A percentile compares a stretch with the other conserved stretches of the same genome.
Conservation (phyloP, 2,797 vertebrate species). For the Ateles fusciceps region DNA sequence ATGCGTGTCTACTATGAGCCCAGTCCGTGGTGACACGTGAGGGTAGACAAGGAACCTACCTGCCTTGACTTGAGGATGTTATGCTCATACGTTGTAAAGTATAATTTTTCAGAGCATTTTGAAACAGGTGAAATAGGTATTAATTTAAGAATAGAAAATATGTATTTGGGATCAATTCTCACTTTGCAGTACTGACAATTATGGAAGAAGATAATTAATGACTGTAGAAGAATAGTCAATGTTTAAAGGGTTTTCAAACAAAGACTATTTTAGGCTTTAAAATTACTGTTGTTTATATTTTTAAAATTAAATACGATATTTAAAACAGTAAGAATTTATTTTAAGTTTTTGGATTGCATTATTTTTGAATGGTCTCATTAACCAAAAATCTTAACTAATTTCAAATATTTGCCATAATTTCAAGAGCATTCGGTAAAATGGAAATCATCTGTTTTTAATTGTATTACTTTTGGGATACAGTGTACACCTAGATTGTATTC, state of each 20-base stretch:
- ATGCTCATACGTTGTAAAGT: background rate
- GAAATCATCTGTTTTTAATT: background rate
- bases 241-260: constrained; percentile 35
- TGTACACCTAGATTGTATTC: constrained; percentile 21
- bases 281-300: constrained; percentile 25
- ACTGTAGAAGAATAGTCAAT: constrained; percentile 56
- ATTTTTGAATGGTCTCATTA: constrained; percentile 29
- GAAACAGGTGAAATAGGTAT: constrained; percentile 9
- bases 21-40: background rate
- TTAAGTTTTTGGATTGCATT: background rate
- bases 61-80: background rate
- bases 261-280: constrained; percentile 39
- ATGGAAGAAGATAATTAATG: constrained; percentile 50
- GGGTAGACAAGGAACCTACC: background rate
- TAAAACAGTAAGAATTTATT: background rate
- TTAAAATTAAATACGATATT: constrained; percentile 32
- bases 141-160: constrained; percentile 64
- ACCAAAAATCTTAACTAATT: background rate
- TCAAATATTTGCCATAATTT: constrained; percentile 54
- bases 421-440: background rate
- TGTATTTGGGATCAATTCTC: constrained; percentile 2
- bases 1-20: background rate
- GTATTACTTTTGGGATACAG: constrained; percentile 21
- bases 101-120: constrained; percentile 39
- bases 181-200: constrained; percentile 58